phyloP scores from a whole-genome alignment of 2,888 invertebrate genomes.

The Tachina fera region DNA sequence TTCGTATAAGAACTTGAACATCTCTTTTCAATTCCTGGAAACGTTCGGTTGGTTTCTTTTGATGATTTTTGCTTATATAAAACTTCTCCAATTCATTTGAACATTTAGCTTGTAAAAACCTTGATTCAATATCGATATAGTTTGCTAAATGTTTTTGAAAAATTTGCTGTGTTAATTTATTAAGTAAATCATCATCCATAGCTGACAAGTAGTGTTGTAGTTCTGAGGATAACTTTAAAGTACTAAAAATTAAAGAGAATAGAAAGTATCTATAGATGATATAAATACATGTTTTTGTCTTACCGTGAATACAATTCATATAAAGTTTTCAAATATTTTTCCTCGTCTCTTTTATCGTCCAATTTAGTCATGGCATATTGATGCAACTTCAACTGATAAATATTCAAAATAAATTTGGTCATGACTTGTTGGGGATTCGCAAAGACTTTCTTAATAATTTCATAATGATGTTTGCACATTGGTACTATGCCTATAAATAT shows the following conservation, averaged over 20 bases:
- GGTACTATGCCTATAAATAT: slow-evolving; percentile 95
- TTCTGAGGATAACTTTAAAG: slow-evolving; percentile 89
- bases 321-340: slow-evolving; percentile 93
- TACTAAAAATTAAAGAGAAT: slow-evolving; percentile 83
- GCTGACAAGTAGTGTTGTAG: slow-evolving; percentile 90
- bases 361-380: slow-evolving; percentile 93
- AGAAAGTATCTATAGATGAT: neutral
- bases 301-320: slow-evolving; percentile 95
- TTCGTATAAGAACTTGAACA: slow-evolving; percentile 95
- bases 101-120: slow-evolving; percentile 91
- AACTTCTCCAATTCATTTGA: slow-evolving; percentile 90
- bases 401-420: slow-evolving; percentile 98
- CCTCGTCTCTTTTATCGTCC: slow-evolving; percentile 92
- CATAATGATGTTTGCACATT: slow-evolving; percentile 93
- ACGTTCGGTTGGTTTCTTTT: slow-evolving; percentile 95
- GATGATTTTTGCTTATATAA: slow-evolving; percentile 96
- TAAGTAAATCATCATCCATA: slow-evolving; percentile 90
- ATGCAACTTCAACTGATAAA: slow-evolving; percentile 95
- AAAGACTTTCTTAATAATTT: slow-evolving; percentile 94
- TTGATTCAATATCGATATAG: slow-evolving; percentile 90
- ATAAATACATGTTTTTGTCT: neutral
- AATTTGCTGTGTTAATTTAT: slow-evolving; percentile 90
- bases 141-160: slow-evolving; percentile 91
- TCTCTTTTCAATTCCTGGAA: slow-evolving; percentile 97
- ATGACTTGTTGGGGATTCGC: slow-evolving; percentile 98